Evolutionary conservation across 2,797 vertebrate species (phyloP).

Genomic region (Luscinia megarhynchos): DNA sequence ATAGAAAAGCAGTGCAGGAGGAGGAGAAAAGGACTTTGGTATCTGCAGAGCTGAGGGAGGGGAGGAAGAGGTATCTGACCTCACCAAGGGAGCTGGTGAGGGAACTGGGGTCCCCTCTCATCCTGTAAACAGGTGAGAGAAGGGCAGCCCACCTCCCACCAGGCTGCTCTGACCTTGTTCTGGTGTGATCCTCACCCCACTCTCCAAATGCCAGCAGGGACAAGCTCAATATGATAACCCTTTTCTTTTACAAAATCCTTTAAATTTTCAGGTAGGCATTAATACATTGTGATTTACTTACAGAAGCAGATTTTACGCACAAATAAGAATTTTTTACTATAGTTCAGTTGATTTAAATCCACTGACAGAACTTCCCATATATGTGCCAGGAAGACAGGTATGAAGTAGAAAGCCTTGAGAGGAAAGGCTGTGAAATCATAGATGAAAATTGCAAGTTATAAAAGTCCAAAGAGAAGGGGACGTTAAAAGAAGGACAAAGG

Average conservation of each 20-base stretch:
- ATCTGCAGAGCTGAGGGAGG: accelerated
- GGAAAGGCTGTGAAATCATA: not conserved
- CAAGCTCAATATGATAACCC: not conserved
- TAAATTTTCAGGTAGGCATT: not conserved
- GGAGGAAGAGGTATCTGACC: accelerated
- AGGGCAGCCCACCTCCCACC: not conserved
- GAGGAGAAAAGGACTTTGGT: not conserved
- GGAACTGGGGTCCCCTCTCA: not conserved
- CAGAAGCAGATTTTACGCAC: not conserved
- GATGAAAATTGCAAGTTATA: not conserved
- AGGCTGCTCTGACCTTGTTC: not conserved
- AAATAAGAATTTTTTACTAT: not conserved
- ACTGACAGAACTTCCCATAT: not conserved
- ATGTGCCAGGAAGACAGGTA: not conserved
- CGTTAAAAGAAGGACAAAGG: not conserved
- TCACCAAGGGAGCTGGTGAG: not conserved
- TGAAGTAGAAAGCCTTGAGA: not conserved
- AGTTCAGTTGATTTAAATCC: not conserved
- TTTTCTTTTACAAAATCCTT: not conserved
- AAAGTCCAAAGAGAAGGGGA: not conserved
- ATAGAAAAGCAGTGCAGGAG: not conserved
- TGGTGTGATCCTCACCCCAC: not conserved
- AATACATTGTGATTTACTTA: not conserved
- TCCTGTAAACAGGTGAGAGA: accelerated
- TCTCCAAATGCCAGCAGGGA: not conserved